A percentile compares a stretch with the other conserved stretches of the same genome.
These are phyloP conservation scores for Chinchilla lanigera DNA, from an alignment of 2,113 vertebrate genomes.

Conservation along the genomic window DNA sequence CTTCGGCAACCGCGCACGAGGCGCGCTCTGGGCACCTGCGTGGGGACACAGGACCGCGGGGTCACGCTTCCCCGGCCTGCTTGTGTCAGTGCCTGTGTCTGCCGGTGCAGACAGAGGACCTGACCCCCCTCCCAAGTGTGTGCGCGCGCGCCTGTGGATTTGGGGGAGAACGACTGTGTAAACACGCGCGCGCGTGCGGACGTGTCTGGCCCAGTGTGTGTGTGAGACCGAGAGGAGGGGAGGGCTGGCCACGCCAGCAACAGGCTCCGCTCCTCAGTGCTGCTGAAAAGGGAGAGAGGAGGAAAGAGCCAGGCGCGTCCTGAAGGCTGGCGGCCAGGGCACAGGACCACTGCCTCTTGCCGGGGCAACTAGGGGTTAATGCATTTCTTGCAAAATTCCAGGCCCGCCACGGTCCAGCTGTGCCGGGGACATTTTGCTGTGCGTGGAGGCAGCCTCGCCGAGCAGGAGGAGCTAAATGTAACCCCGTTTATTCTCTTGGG, in stretches of 20 bases:
- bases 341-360: background rate
- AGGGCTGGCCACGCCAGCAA: conserved; percentile 56
- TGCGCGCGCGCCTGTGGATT: conserved; percentile 30
- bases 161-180: conserved; percentile 40
- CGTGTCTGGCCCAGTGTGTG: background rate
- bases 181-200: background rate
- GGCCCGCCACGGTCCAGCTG: background rate
- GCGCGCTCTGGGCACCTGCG: conserved; percentile 61
- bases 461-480: background rate
- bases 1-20: conserved; percentile 39
- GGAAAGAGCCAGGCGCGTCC: background rate
- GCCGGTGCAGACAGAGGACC: conserved; percentile 30
- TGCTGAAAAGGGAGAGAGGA: background rate
- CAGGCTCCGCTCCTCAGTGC: conserved; percentile 62
- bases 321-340: background rate
- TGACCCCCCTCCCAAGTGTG: background rate
- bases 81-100: conserved; percentile 51
- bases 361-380: background rate
- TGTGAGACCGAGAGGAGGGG: background rate
- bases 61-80: conserved; percentile 67
- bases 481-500: background rate
- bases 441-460: background rate
- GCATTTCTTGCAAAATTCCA: conserved; percentile 9
- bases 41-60: conserved; percentile 59
- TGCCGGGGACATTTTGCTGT: conserved; percentile 12